Evolutionary conservation across 2,888 invertebrate species (phyloP).

Genomic region (Heliconius hortense): DNA sequence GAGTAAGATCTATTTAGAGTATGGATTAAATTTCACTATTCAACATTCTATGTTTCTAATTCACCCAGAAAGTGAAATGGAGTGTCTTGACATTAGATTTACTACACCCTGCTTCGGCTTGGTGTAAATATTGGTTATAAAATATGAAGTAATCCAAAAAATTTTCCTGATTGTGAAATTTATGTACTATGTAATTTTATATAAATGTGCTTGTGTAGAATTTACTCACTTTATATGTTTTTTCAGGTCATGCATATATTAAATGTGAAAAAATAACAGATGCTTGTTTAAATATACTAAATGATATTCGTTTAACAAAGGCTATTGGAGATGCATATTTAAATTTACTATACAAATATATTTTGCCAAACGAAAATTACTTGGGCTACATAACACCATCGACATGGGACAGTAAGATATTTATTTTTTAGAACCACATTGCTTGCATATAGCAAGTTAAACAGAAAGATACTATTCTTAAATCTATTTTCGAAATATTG

Average conservation of each 20-base stretch:
- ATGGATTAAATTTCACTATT: too few species aligned
- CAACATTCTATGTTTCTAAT: too few species aligned
- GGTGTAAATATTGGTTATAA: background rate
- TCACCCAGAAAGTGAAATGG: too few species aligned
- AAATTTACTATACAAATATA: conserved; percentile 76
- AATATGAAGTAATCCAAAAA: background rate
- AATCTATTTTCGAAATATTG: background rate
- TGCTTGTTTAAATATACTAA: conserved; percentile 65
- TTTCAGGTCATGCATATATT: conserved; percentile 57
- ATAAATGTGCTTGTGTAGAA: background rate
- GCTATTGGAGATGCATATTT: conserved; percentile 80
- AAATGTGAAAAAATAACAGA: conserved; percentile 66
- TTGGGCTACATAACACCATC: conserved; percentile 72
- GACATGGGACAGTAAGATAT: conserved; percentile 81
- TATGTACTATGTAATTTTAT: background rate
- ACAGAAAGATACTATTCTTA: background rate
- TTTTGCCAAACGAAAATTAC: conserved; percentile 78
- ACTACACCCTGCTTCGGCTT: too few species aligned
- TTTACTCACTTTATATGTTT: background rate
- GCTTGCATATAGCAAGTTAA: background rate
- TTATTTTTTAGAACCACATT: background rate
- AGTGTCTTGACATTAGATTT: too few species aligned
- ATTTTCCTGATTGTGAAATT: background rate
- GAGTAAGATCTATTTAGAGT: too few species aligned
- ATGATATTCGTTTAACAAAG: conserved; percentile 58